Evolutionary conservation across 2,797 vertebrate genomes (phyloP).

Genomic region (Melanotaenia pygmaea): DNA sequence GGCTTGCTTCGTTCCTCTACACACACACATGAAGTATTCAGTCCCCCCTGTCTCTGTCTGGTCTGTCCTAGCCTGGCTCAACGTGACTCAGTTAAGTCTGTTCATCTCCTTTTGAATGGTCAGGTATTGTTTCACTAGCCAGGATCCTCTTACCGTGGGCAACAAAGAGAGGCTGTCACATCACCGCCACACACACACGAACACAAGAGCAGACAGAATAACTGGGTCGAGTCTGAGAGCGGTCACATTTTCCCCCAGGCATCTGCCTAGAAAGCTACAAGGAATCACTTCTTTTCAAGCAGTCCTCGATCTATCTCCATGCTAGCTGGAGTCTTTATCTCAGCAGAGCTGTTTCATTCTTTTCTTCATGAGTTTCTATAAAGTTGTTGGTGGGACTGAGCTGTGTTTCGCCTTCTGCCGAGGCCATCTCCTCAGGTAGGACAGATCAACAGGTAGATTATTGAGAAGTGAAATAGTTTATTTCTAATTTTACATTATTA

Average conservation of each 20-base stretch:
- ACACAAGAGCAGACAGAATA: slow-evolving; percentile 38
- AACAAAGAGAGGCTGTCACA: slow-evolving; percentile 66
- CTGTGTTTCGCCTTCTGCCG: slow-evolving; percentile 29
- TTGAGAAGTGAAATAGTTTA: slow-evolving; percentile 1
- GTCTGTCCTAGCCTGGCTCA: slow-evolving; percentile 49
- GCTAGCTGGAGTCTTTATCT: slow-evolving; percentile 25
- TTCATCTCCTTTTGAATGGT: slow-evolving; percentile 72
- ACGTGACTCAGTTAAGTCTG: slow-evolving; percentile 62
- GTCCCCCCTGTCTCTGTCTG: slow-evolving; percentile 31
- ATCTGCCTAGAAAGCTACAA: slow-evolving; percentile 42
- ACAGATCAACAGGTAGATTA: slow-evolving; percentile 18
- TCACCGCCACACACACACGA: slow-evolving; percentile 19
- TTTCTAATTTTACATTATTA: background rate
- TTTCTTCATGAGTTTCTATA: slow-evolving; percentile 16
- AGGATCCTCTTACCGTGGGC: slow-evolving; percentile 76
- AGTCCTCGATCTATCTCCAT: background rate
- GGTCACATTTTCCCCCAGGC: slow-evolving; percentile 50
- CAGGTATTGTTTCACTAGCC: slow-evolving; percentile 79
- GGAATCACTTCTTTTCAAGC: slow-evolving; percentile 36
- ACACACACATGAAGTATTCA: slow-evolving; percentile 71
- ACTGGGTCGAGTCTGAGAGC: slow-evolving; percentile 46
- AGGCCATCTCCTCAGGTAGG: slow-evolving; percentile 66
- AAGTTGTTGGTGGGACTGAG: slow-evolving; percentile 32
- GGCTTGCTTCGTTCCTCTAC: slow-evolving; percentile 37
- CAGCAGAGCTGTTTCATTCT: slow-evolving; percentile 6